Evolutionary conservation across 2,797 vertebrate species (phyloP), one percentile per base, ranked within the genome.

Genomic region (Darevskia nairensis): DNA sequence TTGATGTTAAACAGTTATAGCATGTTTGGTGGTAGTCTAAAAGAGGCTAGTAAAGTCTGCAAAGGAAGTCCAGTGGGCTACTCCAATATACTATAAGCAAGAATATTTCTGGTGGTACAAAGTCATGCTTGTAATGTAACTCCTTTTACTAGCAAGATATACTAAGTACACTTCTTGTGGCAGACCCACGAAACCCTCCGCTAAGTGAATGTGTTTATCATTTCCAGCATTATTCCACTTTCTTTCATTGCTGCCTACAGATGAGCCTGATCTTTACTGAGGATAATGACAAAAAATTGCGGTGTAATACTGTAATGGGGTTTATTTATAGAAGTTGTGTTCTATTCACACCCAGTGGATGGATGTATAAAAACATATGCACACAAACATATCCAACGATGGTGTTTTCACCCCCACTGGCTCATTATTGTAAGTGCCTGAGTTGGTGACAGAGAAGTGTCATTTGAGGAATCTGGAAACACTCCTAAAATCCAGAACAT

Each of bases 321-420:
- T 94, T 95, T 95, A 94, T 93, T 95, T 96, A 95, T 95, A 95
- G 92, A 90, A 90, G 92, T 91, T 91, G 78, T 92, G 93, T 94
- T 94, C 89, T 88, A 87, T 92, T 94, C 94, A 82, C 88, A 86
- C 90, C 92, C 89, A 94, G 86, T 71, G 29, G 71, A 87, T 91
- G 80, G 80, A 27, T 91, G 78, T 72, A 86, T 88, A 89, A 85
- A 86, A 86, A 92, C 91, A 77, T 44, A 86, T 19, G 69, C 46
- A 3, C 41, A 3, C 89, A 66, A 86, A 82, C 64, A 83, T 87
- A 68, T 82, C 71, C 80, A 61, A n/a, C 89, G 59, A 9, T 72
- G 39, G 32, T n/a, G n/a, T 90, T 84, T 88, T 92, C 86, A 41
- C 23, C 25, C 21, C 39, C 10, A 41, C 68, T 35, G 92, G 64